Evolutionary conservation across 2,113 vertebrate species (phyloP).

Genomic region (Anser brachyrhynchus): DNA sequence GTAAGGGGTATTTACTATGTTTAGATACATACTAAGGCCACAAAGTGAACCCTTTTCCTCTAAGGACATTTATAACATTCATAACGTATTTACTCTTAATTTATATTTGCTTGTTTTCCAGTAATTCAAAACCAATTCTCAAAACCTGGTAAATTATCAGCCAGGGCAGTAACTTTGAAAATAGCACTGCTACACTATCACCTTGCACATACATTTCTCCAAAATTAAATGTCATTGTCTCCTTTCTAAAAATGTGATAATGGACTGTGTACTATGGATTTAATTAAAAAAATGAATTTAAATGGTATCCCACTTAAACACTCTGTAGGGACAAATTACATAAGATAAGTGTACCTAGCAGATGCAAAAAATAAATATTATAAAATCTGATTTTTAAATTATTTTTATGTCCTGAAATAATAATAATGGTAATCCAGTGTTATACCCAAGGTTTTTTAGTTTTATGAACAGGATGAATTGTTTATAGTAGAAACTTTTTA

Average conservation of each 20-base stretch:
- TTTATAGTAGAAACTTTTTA: not conserved
- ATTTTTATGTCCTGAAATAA: not conserved
- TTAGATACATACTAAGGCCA: not conserved
- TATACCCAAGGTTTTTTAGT: not conserved
- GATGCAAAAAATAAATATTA: not conserved
- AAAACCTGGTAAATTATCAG: not conserved
- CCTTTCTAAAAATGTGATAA: not conserved
- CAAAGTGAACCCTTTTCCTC: not conserved
- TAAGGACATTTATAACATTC: not conserved
- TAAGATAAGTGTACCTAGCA: not conserved
- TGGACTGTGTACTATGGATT: not conserved
- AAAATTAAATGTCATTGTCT: not conserved
- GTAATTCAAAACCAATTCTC: not conserved
- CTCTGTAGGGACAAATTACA: not conserved
- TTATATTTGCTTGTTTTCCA: not conserved
- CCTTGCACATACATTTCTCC: not conserved
- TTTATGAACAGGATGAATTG: not conserved
- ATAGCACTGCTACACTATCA: not conserved
- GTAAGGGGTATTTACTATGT: not conserved
- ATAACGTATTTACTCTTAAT: not conserved
- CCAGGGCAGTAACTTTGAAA: not conserved
- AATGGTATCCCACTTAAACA: not conserved
- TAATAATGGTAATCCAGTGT: not conserved
- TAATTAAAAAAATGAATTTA: not conserved
- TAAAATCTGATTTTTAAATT: not conserved